phyloP scores from a whole-genome alignment of 2,888 invertebrate genomes.

The Melanotus villosus region DNA sequence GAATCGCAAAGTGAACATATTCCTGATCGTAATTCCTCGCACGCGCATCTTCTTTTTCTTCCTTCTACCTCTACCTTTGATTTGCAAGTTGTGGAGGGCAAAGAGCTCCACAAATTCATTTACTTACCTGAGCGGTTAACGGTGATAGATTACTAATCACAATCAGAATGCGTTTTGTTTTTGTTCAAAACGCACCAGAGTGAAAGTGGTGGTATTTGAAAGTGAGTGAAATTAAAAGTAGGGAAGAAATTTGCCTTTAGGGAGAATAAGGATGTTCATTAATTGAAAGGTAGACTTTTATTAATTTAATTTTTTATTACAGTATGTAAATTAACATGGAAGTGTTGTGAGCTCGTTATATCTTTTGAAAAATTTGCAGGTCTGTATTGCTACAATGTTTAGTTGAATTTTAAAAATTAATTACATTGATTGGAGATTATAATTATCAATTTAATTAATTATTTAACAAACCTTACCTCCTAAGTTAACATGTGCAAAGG shows the following conservation, averaged over 20 bases:
- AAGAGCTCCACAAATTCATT: constrained; percentile 24
- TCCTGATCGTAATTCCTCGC: constrained; percentile 27
- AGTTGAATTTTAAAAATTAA: too few species aligned
- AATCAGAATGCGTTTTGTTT: constrained; percentile 2
- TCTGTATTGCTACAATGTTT: too few species aligned
- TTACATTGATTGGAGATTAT: too few species aligned
- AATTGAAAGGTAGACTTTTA: neutral
- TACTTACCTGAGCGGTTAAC: constrained; percentile 19
- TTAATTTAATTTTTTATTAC: neutral
- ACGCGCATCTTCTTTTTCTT: constrained; percentile 31
- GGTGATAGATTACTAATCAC: neutral
- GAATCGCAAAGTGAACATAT: constrained; percentile 19
- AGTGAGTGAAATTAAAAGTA: neutral
- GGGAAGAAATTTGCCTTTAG: neutral
- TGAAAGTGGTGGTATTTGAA: constrained; percentile 1
- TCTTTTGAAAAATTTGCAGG: too few species aligned
- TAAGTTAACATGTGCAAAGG: too few species aligned
- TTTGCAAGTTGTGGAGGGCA: constrained; percentile 17
- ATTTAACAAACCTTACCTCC: too few species aligned
- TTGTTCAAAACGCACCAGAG: neutral
- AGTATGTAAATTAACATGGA: too few species aligned
- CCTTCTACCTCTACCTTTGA: constrained; percentile 33
- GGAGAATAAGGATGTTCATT: neutral
- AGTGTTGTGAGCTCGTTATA: too few species aligned
- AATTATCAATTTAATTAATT: too few species aligned